Base-by-base conservation (phyloP, 2,888 invertebrate species). In the Lasioglossum oenotherae region DNA sequence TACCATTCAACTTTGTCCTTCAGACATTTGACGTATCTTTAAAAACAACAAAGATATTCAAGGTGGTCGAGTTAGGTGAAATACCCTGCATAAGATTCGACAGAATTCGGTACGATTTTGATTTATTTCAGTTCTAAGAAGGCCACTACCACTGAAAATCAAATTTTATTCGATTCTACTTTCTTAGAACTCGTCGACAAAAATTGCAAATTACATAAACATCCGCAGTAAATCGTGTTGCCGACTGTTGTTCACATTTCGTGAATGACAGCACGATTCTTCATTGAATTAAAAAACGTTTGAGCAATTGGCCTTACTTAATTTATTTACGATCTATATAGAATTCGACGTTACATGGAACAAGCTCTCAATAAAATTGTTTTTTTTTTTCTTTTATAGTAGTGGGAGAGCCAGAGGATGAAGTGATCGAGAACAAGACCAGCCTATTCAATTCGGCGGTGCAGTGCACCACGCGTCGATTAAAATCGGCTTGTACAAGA, bases 401-500 rank as follows among this genome's bases (percentile, higher is more conserved):
- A 93, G 94, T 95, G 81, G 95, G 95, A 87, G 95, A 94, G 72
- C 90, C 93, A 53, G 91, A 92, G 6, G 94, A 93, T 64, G 94
- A 94, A 73, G 92, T 88, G 78, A 85, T 88, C 69, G 94, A 94
- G 84, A 90, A 92, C 6, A 93, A 94, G 74, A 93, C 93, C 79
- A 92, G 91, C 85, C 85, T 94, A 8, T 86, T 95, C 72, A 93
- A 94, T 16, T 93, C 93, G 67, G 92, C 95, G 8, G 93, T 94
- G 27, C 92, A 92, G 23, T 96, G 96, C 95, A 90, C 96, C 10
- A 95, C 94, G 79, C 94, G 95, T 80, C 96, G 96, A 91, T 93
- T 95, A 5, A 95, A 93, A 79, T 95, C 95, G 57, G 94, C 95
- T 12, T 97, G 97, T 92, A 97, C 97, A 85, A 97, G 96, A 92